Percentiles rank a stretch among this genome's conserved stretches.
These are phyloP conservation scores for Mesochorus sp. DNA, from an alignment of 2,888 invertebrate genomes.

Conservation along the genomic window DNA sequence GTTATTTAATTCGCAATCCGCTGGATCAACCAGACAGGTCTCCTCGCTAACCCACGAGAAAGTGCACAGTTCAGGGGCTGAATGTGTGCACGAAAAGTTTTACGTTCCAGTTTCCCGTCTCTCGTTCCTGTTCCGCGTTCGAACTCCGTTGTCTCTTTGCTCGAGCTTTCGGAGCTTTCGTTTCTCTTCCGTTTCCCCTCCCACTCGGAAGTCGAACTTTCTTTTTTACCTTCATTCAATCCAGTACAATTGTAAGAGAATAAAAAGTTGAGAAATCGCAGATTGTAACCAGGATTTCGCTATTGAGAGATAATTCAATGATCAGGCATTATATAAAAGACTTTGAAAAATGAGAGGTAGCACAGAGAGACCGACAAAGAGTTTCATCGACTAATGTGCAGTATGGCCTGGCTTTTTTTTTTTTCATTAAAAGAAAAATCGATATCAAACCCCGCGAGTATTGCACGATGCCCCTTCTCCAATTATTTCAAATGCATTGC, in stretches of 20 bases:
- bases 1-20: slow-evolving; percentile 48
- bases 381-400: not conserved
- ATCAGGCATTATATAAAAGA: not conserved
- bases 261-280: not conserved
- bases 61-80: slow-evolving; percentile 38
- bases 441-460: not conserved
- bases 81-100: slow-evolving; percentile 58
- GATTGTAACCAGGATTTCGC: not conserved
- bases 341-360: not conserved
- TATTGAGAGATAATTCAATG: not conserved
- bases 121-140: not conserved
- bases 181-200: not conserved
- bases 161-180: slow-evolving; percentile 10
- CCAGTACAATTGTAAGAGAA: slow-evolving; percentile 14
- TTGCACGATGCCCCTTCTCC: not conserved
- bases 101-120: slow-evolving; percentile 61
- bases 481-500: too few species aligned
- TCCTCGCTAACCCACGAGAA: slow-evolving; percentile 28
- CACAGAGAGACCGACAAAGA: not conserved
- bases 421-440: not conserved
- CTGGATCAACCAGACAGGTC: slow-evolving; percentile 27
- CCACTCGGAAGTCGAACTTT: slow-evolving; percentile 23
- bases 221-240: slow-evolving; percentile 37
- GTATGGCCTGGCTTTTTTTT: too few species aligned
- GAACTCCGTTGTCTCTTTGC: slow-evolving; percentile 25